These are phyloP conservation scores for Carcinoscorpius rotundicauda DNA, from an alignment of 1,140 invertebrate species.

Conservation along the genomic window DNA sequence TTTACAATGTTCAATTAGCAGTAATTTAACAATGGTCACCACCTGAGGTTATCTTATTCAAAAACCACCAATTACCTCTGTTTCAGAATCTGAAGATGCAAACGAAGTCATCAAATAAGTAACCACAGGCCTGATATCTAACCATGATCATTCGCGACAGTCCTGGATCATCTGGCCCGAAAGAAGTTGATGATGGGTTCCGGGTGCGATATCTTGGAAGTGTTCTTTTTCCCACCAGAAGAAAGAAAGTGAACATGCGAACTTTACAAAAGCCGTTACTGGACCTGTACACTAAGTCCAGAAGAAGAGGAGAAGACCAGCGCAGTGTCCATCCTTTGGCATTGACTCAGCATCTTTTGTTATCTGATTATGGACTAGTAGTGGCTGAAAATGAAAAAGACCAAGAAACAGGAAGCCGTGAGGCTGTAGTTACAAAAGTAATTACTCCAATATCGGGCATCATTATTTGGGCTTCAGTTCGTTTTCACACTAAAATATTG, in stretches of 20 bases:
- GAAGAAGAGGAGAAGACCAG: slow-evolving; percentile 13
- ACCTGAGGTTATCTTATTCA: too few species aligned
- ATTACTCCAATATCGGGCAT: slow-evolving; percentile 25
- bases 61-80: too few species aligned
- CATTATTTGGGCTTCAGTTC: slow-evolving; percentile 22
- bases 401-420: slow-evolving; percentile 5
- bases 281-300: slow-evolving; percentile 19
- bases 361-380: slow-evolving; percentile 22
- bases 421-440: slow-evolving; percentile 22
- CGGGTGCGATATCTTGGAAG: slow-evolving; percentile 22
- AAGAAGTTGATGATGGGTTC: slow-evolving; percentile 9
- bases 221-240: slow-evolving; percentile 6
- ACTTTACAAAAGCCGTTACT: slow-evolving; percentile 20
- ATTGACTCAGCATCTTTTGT: slow-evolving; percentile 16
- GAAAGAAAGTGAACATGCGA: slow-evolving; percentile 10
- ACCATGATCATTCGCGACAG: too few species aligned
- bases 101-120: too few species aligned
- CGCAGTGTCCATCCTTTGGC: slow-evolving; percentile 12
- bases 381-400: slow-evolving; percentile 17
- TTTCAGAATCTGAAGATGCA: too few species aligned
- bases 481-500: slow-evolving; percentile 18
- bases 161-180: too few species aligned
- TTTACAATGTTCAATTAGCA: too few species aligned
- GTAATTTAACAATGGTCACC: too few species aligned
- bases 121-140: too few species aligned